Base-by-base conservation (phyloP, 2,797 vertebrate genomes). In the Malacoraja senta region DNA sequence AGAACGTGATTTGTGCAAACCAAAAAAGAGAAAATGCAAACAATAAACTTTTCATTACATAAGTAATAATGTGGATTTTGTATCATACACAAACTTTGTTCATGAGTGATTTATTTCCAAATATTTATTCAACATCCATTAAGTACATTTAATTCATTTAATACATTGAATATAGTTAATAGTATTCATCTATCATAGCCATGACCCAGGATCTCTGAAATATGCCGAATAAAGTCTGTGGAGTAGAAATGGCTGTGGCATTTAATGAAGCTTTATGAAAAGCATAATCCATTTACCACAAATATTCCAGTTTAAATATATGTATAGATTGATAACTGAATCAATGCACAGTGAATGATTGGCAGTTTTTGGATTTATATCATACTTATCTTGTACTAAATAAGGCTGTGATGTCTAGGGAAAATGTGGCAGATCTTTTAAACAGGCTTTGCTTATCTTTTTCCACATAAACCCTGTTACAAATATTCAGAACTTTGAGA, bases 231-330 rank as follows among this genome's bases (percentile, higher is more conserved):
- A 19, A 86, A 86, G 26, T 32, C n/a, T 65, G 29, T 53, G 15
- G 58, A 86, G 61, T 29, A 17, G 61, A 29, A 63, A 65, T 63
- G 15, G 58, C 7, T 21, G n/a, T 86, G 61, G 83, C n/a, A 86
- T 86, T 86, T 86, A 29, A 53, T 86, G 29, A 86, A 29, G 58
- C 58, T 32, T 83, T 86, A 86, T 86, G 29, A 86, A 86, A 86
- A n/a, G 72, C 90, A 74, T 74, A 15, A 91, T 38, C 68, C 90
- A 91, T 44, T 91, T 91, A 29, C 71, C 68, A 44, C 68, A 44
- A 65, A 72, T 74, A 91, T 74, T 44, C 35, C 38, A 29, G 32
- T 44, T 38, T 72, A 90, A 90, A 68, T 38, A 44, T 61, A 90
- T 44, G 38, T 72, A 44, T 72, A 19, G 58, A 19, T 29, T 44